Conservation (phyloP, 2,888 invertebrate genomes). For the Caenorhabditis sp. region DNA sequence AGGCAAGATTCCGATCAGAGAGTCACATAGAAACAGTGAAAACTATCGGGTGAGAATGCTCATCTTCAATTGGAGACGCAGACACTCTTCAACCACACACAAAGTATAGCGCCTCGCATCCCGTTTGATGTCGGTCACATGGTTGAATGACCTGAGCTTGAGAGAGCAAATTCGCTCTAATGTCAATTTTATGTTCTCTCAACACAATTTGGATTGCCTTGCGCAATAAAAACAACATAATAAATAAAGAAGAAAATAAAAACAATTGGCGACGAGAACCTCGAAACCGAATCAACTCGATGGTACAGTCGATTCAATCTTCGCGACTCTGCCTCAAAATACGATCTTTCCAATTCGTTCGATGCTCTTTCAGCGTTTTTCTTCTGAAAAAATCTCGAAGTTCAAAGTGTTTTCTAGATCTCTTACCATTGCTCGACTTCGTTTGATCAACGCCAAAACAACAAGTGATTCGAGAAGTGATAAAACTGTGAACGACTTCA, state of each 20-base stretch:
- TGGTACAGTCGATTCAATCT: slow-evolving; percentile 60
- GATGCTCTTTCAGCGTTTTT: slow-evolving; percentile 61
- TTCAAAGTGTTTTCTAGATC: too few relatives aligned
- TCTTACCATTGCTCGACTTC: slow-evolving; percentile 58
- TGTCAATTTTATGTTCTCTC: neutral
- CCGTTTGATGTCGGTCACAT: too few relatives aligned
- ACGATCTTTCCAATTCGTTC: slow-evolving; percentile 59
- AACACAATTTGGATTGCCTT: slow-evolving; percentile 57
- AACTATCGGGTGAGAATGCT: too few relatives aligned
- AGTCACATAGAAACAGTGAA: too few relatives aligned
- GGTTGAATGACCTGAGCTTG: too few relatives aligned
- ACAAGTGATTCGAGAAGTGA: slow-evolving; percentile 65
- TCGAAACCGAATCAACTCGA: slow-evolving; percentile 56
- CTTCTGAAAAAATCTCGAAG: slow-evolving; percentile 39
- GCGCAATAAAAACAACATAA: slow-evolving; percentile 63
- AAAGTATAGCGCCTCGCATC: too few relatives aligned
- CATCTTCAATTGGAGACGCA: too few relatives aligned
- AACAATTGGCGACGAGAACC: slow-evolving; percentile 41
- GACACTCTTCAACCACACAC: too few relatives aligned
- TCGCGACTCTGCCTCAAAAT: slow-evolving; percentile 48
- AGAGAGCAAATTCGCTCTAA: too few relatives aligned
- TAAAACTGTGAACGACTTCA: slow-evolving; percentile 65
- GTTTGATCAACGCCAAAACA: slow-evolving; percentile 65
- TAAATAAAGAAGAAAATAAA: slow-evolving; percentile 64
- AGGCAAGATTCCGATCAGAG: too few relatives aligned